phyloP scores from a whole-genome alignment of 2,888 invertebrate genomes.

The Philopedon plagiatum region DNA sequence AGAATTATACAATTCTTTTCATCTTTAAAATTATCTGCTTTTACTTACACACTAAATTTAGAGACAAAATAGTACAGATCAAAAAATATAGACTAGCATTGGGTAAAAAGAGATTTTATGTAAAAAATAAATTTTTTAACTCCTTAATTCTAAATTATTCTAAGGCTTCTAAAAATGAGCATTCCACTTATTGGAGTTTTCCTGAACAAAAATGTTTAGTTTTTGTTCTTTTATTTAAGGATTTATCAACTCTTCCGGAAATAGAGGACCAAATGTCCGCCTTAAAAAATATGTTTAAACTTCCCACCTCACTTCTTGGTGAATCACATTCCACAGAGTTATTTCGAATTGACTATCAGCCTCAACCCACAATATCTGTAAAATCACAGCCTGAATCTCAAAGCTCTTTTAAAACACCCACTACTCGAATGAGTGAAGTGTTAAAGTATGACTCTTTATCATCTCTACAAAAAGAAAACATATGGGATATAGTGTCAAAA shows the following conservation, averaged over 20 bases:
- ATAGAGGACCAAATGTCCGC: slow-evolving; percentile 46
- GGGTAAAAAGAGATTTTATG: no score
- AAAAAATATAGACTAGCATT: no score
- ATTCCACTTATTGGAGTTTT: not conserved
- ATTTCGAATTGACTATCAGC: slow-evolving; percentile 20
- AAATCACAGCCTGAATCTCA: not conserved
- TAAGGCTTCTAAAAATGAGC: no score
- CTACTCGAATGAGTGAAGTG: slow-evolving; percentile 22
- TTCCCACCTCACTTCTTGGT: slow-evolving; percentile 18
- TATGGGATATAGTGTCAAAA: slow-evolving; percentile 63
- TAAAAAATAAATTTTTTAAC: no score
- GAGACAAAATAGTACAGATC: no score
- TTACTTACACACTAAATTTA: no score
- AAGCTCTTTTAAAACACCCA: not conserved
- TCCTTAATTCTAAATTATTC: no score
- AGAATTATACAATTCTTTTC: no score
- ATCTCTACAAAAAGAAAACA: slow-evolving; percentile 55
- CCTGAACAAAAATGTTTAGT: not conserved
- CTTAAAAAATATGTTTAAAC: slow-evolving; percentile 40
- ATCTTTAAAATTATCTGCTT: no score
- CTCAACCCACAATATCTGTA: not conserved
- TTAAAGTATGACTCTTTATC: slow-evolving; percentile 56
- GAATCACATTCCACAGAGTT: slow-evolving; percentile 18
- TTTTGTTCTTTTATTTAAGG: slow-evolving; percentile 51
- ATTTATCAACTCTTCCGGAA: slow-evolving; percentile 56